Evolutionary conservation across 2,888 invertebrate species (phyloP), one percentile per base, ranked within the genome.

Genomic region (Apamea sordens): DNA sequence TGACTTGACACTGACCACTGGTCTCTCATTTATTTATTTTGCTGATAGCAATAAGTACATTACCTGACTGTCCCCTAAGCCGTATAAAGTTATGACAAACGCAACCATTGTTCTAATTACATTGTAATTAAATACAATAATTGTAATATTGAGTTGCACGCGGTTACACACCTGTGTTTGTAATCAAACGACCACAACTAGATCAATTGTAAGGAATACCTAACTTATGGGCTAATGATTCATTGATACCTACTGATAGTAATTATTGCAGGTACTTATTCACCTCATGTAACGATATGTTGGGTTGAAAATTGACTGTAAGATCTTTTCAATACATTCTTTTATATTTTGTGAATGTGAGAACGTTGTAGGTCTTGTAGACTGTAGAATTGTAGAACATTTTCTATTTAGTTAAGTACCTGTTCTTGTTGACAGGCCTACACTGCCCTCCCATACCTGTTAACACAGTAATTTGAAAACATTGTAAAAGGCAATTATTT

Each of bases 81-180:
- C 7, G 7, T 4, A 47, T 69, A 47, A n/a, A 56, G 41, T 13
- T 10, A 53, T 69, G 44, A 68, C 36, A n/a, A 53, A 18, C 15
- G 4, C 53, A 81, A 65, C 15, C 15, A 24, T 61, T 73, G 86
- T 82, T 56, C 80, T 78, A 86, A 89, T 82, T 84, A 83, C 83
- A 82, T 65, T 72, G 90, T 88, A 91, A 91, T 79, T 36, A 76
- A 76, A 89, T 82, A 82, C 82, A 86, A 80, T 80, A 59, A 83
- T 81, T 76, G 61, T 77, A 74, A 80, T 87, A 90, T 87, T 73
- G 67, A 63, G 71, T 89, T 90, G 78, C 85, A 79, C 75, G 88
- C 59, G 88, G 89, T 89, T 82, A 83, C 78, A 83, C 90, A 89
- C 90, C 86, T 87, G 88, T 74, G 59, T 79, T 77, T 44, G 83